Evolutionary conservation across 2,888 invertebrate species (phyloP), one percentile per base, ranked within the genome.

Genomic region (Miltochrista miniata): DNA sequence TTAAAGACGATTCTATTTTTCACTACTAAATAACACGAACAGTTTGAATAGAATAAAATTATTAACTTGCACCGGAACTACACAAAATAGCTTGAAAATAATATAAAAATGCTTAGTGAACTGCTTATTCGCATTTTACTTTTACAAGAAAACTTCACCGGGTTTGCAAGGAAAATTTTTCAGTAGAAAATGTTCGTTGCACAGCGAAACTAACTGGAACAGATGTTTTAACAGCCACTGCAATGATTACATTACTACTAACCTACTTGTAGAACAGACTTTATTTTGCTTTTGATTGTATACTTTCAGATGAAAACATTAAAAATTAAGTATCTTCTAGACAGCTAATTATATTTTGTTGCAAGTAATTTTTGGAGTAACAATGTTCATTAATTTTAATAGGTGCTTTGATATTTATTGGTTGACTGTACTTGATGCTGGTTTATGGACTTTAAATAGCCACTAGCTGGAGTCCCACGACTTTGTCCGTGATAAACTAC

Each of bases 61-160:
- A 46, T 24, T 33, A 13, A 24, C 39, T 34, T 38, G 12, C 30
- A 18, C 24, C 11, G 14, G 11, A 24, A 46, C 24, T 13, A 13
- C 31, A 2, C 7, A 30, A n/a, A 10, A 13, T 18, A 11, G 30
- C 29, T 13, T 37, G 36, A 36, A 42, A 42, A 42, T 36, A 34
- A 47, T 35, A n/a, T 35, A 34, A 42, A 41, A 37, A 36, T n/a
- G 37, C 42, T 42, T 42, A 48, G 31, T 15, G 31, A 11, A 12
- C 24, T 43, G n/a, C n/a, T n/a, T n/a, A 48, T 38, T 48, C 38
- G 7, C 29, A 13, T 38, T 48, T 38, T 38, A 13, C 24, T 43
- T 48, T 43, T 38, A 48, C 33, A 43, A 43, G 43, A 18, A 29
- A 43, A 43, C 33, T 48, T 43, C 34, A 38, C 41, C 39, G 37